Percentiles rank a stretch among this genome's conserved stretches.
These are phyloP conservation scores for Smittia sp. DNA, from an alignment of 2,888 invertebrate species.

Conservation along the genomic window DNA sequence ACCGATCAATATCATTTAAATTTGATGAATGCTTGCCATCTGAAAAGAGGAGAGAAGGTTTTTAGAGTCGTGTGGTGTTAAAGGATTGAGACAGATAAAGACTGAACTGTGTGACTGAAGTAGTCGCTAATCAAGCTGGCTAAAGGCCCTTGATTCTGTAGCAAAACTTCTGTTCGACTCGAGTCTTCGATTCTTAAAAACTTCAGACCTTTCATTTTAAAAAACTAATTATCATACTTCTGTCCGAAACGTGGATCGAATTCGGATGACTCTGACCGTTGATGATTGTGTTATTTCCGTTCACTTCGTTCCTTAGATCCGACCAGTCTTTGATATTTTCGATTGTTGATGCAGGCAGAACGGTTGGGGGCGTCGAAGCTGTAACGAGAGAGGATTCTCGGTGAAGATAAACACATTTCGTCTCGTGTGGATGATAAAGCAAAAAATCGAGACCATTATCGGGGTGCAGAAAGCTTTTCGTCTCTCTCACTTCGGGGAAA, in stretches of 20 bases:
- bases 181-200: too few species aligned
- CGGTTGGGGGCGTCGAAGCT: slow-evolving; percentile 38
- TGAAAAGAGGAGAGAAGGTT: slow-evolving; percentile 48
- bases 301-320: slow-evolving; percentile 22
- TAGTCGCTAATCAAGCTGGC: too few species aligned
- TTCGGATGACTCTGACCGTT: slow-evolving; percentile 24
- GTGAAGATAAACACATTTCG: not conserved
- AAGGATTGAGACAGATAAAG: too few species aligned
- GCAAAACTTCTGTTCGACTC: too few species aligned
- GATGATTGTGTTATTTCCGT: slow-evolving; percentile 26
- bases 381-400: not conserved
- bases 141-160: too few species aligned
- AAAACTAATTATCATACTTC: slow-evolving; percentile 40
- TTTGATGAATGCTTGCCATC: slow-evolving; percentile 73
- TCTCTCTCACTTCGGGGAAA: not conserved
- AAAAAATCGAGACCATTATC: not conserved
- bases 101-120: too few species aligned
- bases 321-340: slow-evolving; percentile 38
- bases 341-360: slow-evolving; percentile 25
- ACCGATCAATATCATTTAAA: slow-evolving; percentile 76
- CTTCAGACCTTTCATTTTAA: too few species aligned
- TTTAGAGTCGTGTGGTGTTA: too few species aligned
- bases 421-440: not conserved
- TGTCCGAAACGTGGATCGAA: slow-evolving; percentile 37
- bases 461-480: slow-evolving; percentile 18